Percentiles rank a stretch among this genome's conserved stretches.
phyloP scores from a whole-genome alignment of 2,888 invertebrate genomes.

The Phlogophora meticulosa region DNA sequence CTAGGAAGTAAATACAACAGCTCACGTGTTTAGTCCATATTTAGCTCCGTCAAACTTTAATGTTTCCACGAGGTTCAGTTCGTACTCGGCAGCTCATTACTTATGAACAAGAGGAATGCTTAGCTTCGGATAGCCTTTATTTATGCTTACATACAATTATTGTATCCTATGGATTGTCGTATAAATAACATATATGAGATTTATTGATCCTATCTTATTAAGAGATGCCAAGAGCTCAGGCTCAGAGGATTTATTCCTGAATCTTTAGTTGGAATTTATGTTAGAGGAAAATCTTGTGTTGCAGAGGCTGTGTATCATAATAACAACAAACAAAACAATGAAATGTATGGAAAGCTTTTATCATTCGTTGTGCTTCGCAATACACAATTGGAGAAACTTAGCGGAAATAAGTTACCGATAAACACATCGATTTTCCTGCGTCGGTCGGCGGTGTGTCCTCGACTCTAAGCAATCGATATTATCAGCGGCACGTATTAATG shows the following conservation, averaged over 20 bases:
- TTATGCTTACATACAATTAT: conserved; percentile 4
- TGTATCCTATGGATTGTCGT: neutral
- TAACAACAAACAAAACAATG: neutral
- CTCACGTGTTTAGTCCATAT: neutral
- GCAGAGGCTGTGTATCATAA: no score
- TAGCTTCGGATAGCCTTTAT: conserved; percentile 2
- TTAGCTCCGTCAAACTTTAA: conserved; percentile 5
- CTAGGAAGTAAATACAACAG: neutral
- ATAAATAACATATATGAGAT: conserved; percentile 6
- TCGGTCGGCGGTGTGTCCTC: conserved; percentile 41
- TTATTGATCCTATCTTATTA: conserved; percentile 17
- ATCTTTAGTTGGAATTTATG: conserved; percentile 5
- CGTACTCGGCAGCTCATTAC: conserved; percentile 8
- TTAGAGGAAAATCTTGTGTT: conserved; percentile 3
- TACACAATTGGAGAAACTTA: conserved; percentile 38
- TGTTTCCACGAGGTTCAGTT: conserved; percentile 12
- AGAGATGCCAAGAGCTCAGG: conserved; percentile 1
- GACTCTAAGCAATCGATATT: conserved; percentile 63
- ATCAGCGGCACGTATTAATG: conserved; percentile 52
- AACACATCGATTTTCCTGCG: conserved; percentile 54
- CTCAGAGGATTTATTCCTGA: conserved; percentile 15
- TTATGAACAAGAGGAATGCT: conserved; percentile 23
- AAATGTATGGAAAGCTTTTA: conserved; percentile 3
- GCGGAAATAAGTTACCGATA: conserved; percentile 45
- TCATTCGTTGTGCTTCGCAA: neutral